Conservation (phyloP, 2,113 vertebrate species). For the Nerophis lumbriciformis region DNA sequence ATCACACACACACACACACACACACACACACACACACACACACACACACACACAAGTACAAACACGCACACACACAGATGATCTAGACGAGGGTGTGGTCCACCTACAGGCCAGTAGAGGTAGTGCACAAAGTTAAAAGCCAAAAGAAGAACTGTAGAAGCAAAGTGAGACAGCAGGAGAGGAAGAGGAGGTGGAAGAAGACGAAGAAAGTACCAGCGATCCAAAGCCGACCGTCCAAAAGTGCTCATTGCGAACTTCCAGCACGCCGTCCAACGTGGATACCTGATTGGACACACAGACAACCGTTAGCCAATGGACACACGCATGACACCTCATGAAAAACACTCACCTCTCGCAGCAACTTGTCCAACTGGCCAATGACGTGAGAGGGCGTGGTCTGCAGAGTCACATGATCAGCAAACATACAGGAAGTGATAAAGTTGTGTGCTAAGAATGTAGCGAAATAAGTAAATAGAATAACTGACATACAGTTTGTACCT, state of each 20-base stretch:
- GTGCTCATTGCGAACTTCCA: slow-evolving; percentile 96
- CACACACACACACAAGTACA: too few relatives aligned
- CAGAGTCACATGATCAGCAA: background rate
- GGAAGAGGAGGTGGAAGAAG: too few relatives aligned
- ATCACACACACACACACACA: slow-evolving; percentile 6
- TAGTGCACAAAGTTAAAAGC: background rate
- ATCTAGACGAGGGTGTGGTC: too few relatives aligned
- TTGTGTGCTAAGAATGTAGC: background rate
- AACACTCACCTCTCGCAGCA: slow-evolving; percentile 84
- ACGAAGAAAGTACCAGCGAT: slow-evolving; percentile 79
- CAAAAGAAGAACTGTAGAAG: background rate
- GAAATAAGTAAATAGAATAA: too few relatives aligned
- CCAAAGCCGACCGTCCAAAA: slow-evolving; percentile 98
- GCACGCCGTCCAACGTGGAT: slow-evolving; percentile 93
- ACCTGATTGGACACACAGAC: slow-evolving; percentile 70
- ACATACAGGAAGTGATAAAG: background rate
- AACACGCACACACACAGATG: too few relatives aligned
- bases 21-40: background rate
- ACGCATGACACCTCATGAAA: background rate
- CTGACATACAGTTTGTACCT: too few relatives aligned
- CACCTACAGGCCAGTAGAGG: background rate
- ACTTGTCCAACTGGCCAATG: slow-evolving; percentile 94
- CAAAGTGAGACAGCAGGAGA: background rate
- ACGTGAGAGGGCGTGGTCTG: slow-evolving; percentile 95
- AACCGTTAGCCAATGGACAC: background rate